Evolutionary conservation across 2,797 vertebrate genomes (phyloP), one percentile per base, ranked within the genome.

Genomic region (Valencia hispanica): DNA sequence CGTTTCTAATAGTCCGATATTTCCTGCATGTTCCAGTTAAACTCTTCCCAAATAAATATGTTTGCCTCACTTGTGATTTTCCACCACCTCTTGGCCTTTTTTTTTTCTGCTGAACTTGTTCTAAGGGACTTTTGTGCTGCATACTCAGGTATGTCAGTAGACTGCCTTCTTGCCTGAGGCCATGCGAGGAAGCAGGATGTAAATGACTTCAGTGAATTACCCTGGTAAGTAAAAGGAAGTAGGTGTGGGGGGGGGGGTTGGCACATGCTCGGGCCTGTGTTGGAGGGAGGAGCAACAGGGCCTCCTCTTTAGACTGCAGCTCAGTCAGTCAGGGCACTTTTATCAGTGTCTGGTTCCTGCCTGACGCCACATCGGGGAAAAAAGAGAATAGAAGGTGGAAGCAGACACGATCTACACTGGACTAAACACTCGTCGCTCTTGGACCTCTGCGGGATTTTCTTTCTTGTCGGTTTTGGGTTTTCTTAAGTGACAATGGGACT

Each of bases 401-500:
- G 84, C 82, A 74, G 65, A 51, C 81, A 72, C 74, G 73, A 68
- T 68, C 66, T 77, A 3, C 66, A 71, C 68, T 74, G 50, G 72
- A 8, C 66, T 79, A 32, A 85, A 45, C 43, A 74, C 70, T 75
- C 77, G 30, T 12, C 57, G 34, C 81, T 71, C 3, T 34, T n/a
- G 6, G 32, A 77, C 70, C 25, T 85, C 72, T 74, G 73, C 68
- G 36, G 45, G 78, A 61, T 36, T 88, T 91, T 89, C 18, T 82
- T 83, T 84, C 2, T 20, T 45, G 55, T 65, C 48, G 74, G 66
- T 76, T 88, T 88, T 77, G 72, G 27, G 30, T 83, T 82, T 74
- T 43, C 70, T 74, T 51, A 45, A 73, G 82, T 86, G 79, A 94
- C 89, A 90, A 95, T 94, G 94, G 93, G 93, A 94, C 68, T 93